Base-by-base conservation (phyloP, 2,797 vertebrate genomes). In the Acrossocheilus fasciatus region DNA sequence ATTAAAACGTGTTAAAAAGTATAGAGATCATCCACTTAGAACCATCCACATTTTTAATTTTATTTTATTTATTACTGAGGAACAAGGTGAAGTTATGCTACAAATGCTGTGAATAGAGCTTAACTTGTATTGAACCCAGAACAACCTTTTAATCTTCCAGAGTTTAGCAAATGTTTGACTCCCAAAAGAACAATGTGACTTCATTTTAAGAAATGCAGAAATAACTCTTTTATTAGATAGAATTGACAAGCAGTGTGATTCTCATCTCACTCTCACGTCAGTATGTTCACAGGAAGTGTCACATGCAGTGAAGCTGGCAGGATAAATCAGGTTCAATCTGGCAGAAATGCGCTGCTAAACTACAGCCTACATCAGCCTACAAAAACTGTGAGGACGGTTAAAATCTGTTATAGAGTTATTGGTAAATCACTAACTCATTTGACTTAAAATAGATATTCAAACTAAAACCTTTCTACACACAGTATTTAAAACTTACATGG, bases 271-370 rank as follows among this genome's bases (percentile, higher is more conserved):
- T 76, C 62, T 82, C 54, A 52, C 75, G 39, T 69, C 52, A 34
- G 75, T 47, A 47, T 72, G 88, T 85, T 87, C 83, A 79, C 87
- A 83, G 75, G 59, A 73, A 85, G 82, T 81, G 86, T 80, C 85
- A 88, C 89, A 87, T 78, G 68, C 86, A 84, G 86, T 74, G 52
- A 45, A 87, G 84, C 83, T 87, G 89, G 78, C 82, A 45, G 50
- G 69, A 70, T 70, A 73, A 73, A 75, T 80, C 43, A 89, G 89
- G 86, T 88, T 88, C 87, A 90, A 88, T 88, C 83, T 83, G 57
- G 87, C 88, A 84, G 85, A 79, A 79, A 8, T 89, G 87, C 74
- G 59, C 52, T 86, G 84, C 84, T 81, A 62, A 74, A 81, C 87
- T 80, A 73, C 73, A 50, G 47, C 39, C 74, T 84, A 30, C 52